A percentile compares a stretch with the other conserved stretches of the same genome.
Conservation (phyloP, 2,888 invertebrate species). For the Hypena proboscidalis region DNA sequence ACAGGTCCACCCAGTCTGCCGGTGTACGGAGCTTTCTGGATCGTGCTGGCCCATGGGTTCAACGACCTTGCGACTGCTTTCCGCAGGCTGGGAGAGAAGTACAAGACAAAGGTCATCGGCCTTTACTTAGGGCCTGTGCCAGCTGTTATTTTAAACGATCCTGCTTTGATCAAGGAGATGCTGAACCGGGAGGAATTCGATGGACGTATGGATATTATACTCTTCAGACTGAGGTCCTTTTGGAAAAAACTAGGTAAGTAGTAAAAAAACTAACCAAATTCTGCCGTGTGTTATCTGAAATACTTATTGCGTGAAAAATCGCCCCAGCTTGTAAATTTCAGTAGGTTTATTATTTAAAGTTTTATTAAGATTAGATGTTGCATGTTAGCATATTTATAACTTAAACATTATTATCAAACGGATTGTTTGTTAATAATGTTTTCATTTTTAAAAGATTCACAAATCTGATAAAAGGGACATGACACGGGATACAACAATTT, state of each 20-base stretch:
- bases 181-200: slow-evolving; percentile 86
- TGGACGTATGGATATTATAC: slow-evolving; percentile 82
- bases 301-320: no score
- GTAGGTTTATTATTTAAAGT: no score
- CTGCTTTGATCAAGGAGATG: slow-evolving; percentile 83
- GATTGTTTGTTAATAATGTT: no score
- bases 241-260: slow-evolving; percentile 81
- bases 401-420: no score
- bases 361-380: no score
- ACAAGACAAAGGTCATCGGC: slow-evolving; percentile 86
- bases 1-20: slow-evolving; percentile 87
- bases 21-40: slow-evolving; percentile 86
- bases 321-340: no score
- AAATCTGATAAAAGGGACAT: no score
- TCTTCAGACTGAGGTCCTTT: slow-evolving; percentile 80
- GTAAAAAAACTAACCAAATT: not conserved
- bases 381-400: no score
- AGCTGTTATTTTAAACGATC: slow-evolving; percentile 81
- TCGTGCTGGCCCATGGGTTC: slow-evolving; percentile 80
- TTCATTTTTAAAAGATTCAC: no score
- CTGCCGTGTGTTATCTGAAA: no score
- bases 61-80: slow-evolving; percentile 81
- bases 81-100: slow-evolving; percentile 77
- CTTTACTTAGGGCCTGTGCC: slow-evolving; percentile 81
- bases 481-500: no score